A percentile compares a stretch with the other conserved stretches of the same genome.
phyloP scores from a whole-genome alignment of 2,888 invertebrate genomes.

The Pristionchus japonicus region DNA sequence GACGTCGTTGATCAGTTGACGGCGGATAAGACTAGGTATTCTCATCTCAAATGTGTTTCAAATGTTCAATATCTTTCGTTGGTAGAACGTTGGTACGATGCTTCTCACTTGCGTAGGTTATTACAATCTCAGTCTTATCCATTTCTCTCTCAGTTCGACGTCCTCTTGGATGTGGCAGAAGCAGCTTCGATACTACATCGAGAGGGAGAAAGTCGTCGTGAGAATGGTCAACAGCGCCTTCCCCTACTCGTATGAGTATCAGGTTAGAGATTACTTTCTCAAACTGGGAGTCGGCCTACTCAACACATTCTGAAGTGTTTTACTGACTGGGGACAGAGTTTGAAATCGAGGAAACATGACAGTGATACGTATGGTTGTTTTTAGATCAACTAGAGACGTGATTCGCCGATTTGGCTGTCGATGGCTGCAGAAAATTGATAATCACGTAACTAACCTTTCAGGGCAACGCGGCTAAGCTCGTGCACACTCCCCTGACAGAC shows the following conservation, averaged over 20 bases:
- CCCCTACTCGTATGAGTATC: constrained; percentile 96
- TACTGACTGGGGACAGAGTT: no score
- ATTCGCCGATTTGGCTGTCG: no score
- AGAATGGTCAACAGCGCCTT: constrained; percentile 95
- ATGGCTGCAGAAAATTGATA: not conserved
- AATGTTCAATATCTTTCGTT: no score
- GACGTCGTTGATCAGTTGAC: constrained; percentile 86
- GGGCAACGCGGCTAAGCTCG: constrained; percentile 94
- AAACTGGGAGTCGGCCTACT: no score
- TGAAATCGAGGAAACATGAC: no score
- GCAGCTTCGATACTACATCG: constrained; percentile 82
- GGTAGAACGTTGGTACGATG: no score
- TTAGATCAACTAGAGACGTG: no score
- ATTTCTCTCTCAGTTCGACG: constrained; percentile 38
- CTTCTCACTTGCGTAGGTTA: no score
- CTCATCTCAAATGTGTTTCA: constrained; percentile 65
- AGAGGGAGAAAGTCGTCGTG: constrained; percentile 80
- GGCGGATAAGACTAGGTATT: constrained; percentile 80
- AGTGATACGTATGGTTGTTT: no score
- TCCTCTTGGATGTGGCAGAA: constrained; percentile 93
- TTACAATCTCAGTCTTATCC: no score
- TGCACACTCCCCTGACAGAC: constrained; percentile 94
- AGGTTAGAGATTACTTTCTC: constrained; percentile 78
- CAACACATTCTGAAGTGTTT: no score
- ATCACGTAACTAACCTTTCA: constrained; percentile 21